Conservation (phyloP, 2,113 vertebrate genomes). For the Dicaeum eximium region DNA sequence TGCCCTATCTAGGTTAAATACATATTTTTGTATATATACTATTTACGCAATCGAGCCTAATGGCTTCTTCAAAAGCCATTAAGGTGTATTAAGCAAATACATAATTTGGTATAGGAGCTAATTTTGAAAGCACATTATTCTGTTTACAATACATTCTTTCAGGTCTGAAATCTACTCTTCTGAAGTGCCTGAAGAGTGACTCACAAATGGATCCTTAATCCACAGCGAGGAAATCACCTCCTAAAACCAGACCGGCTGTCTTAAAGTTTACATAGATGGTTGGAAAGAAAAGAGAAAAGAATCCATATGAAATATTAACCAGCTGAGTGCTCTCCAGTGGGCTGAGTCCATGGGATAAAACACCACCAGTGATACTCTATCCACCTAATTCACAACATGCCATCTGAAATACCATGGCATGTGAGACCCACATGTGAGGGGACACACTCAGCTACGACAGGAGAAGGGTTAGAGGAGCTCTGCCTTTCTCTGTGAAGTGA, state of each 20-base stretch:
- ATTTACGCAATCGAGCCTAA: conserved; percentile 58
- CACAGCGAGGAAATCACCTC: conserved; percentile 50
- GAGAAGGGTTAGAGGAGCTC: neutral
- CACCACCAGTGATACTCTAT: conserved; percentile 3
- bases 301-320: conserved; percentile 62
- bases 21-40: conserved; percentile 48
- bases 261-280: conserved; percentile 60
- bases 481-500: neutral
- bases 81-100: conserved; percentile 71
- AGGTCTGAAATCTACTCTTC: conserved; percentile 33
- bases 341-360: conserved; percentile 11
- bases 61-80: conserved; percentile 74
- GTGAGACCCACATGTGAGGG: conserved; percentile 16
- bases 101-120: conserved; percentile 61
- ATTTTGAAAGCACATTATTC: conserved; percentile 71
- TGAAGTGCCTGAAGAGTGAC: conserved; percentile 55
- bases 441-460: neutral
- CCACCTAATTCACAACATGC: conserved; percentile 18
- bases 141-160: conserved; percentile 67
- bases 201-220: conserved; percentile 59
- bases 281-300: conserved; percentile 47
- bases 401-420: neutral
- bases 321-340: conserved; percentile 37
- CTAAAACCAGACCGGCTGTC: conserved; percentile 48
- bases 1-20: conserved; percentile 64